Base-by-base conservation (phyloP, 1,140 invertebrate species). In the Laodelphax striatellus region DNA sequence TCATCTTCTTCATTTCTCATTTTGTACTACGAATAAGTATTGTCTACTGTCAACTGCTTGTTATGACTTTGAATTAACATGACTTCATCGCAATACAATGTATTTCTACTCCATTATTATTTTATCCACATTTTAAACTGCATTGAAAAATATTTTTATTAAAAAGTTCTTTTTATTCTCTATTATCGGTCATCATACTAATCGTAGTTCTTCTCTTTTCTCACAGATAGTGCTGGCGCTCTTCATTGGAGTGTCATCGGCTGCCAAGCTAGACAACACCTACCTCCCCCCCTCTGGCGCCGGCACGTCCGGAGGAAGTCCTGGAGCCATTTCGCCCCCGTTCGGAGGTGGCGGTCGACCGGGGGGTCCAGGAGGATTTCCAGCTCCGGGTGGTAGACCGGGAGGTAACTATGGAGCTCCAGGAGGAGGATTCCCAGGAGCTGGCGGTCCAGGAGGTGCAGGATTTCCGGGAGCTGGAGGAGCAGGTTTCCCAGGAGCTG, bases 211-310 rank as follows among this genome's bases (percentile, higher is more conserved):
- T 6, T 4, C 6, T 28, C 6, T 16, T 4, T 57, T n/a, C 57
- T 57, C 2, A n/a, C 58, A 63, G 62, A 54, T 55, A 24, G 17
- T 52, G 19, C 38, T 63, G 24, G 54, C 50, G 34, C 52, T 57
- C 38, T 24, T 62, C 16, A 52, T 54, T 16, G 60, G 46, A 13
- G 62, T 54, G 21, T 55, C 62, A n/a, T 17, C 58, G 24, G 57
- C 56, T 22, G 75, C 77, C 60, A 76, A 80, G 59, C 70, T 84
- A 61, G 82, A 83, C 62, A 80, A 78, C 65, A 77, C 75, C 13
- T 84, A 84, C 67, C 73, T 84, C 13, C 82, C 82, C 13, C 82
- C 82, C 2, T 68, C 76, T 41, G 74, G 72, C 55, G 81, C 80
- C 13, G 73, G 55, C 11, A 54, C 31, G 10, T 43, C 65, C 2